Conservation (phyloP, 2,113 vertebrate species). For the Pteronura brasiliensis region DNA sequence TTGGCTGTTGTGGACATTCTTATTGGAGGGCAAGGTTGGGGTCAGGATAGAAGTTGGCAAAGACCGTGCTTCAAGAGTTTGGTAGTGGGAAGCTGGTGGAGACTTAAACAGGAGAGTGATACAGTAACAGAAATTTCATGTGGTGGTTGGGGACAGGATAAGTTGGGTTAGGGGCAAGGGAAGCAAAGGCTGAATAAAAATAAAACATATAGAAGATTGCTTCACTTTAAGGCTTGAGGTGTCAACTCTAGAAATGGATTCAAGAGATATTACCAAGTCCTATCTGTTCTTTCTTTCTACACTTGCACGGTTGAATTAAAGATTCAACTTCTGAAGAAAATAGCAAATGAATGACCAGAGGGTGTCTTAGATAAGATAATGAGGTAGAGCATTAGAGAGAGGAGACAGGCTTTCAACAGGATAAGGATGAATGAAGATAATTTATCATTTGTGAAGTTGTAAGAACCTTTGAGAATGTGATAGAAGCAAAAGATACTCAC, state of each 20-base stretch:
- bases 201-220: background rate
- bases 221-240: background rate
- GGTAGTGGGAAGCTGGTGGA: background rate
- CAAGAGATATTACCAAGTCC: background rate
- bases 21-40: background rate
- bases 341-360: background rate
- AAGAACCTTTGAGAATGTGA: background rate
- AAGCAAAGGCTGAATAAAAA: background rate
- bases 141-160: background rate
- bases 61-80: background rate
- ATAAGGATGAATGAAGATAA: background rate
- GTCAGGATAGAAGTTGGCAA: background rate
- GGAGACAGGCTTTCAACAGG: background rate
- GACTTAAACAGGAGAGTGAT: background rate
- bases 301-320: background rate
- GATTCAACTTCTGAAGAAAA: background rate
- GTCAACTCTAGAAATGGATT: background rate
- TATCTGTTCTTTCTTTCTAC: background rate
- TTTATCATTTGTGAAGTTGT: background rate
- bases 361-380: background rate
- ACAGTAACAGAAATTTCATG: background rate
- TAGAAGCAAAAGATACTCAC: background rate
- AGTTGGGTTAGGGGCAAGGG: background rate
- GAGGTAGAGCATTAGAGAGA: background rate
- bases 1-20: background rate